Base-by-base conservation (phyloP, 2,888 invertebrate genomes). In the Pyrrhosoma nymphula region DNA sequence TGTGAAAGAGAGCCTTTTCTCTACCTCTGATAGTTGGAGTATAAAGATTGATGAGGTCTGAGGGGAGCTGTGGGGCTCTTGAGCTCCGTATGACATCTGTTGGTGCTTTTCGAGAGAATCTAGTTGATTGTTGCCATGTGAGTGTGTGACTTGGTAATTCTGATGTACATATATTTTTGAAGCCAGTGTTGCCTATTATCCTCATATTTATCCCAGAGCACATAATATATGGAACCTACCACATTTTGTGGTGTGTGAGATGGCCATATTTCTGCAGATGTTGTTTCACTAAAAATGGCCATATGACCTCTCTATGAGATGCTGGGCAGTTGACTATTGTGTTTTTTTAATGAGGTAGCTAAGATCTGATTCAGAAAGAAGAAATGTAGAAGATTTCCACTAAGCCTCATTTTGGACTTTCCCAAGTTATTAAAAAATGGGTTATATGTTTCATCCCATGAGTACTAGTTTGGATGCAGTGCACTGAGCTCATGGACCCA, bases 1-100 rank as follows among this genome's bases (percentile, higher is more conserved):
- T 96, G 96, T 97, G 26, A 97, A 97, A 95, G 96, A 96, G 55
- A 90, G 89, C 35, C 56, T 88, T 23, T 26, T n/a, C 16, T 56
- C 56, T 89, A 56, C 47, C n/a, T 56, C 56, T 89, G 89, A 89
- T 55, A 55, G 4, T 26, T 93, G 93, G 93, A 93, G 93, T 39
- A 93, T 93, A 47, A 93, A 93, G n/a, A 69, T 63, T 39, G 93
- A 93, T 75, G 93, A 93, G 35, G 93, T 93, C 35, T 69, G 93
- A 82, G 14, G 30, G 35, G 4, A 82, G 26, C 35, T 16, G 12
- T 82, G 82, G 82, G 82, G 35, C 30, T 35, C 16, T 14, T 14
- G 35, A 69, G 82, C 14, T 82, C 82, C 18, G 16, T 35, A 82
- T 82, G 23, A 26, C 82, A 82, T 82, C 82, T 82, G 16, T 82